Percentiles rank a stretch among this genome's conserved stretches.
Evolutionary conservation across 92 coral and sea anemone genomes (phyloP).

Genomic region (Porites rus): DNA sequence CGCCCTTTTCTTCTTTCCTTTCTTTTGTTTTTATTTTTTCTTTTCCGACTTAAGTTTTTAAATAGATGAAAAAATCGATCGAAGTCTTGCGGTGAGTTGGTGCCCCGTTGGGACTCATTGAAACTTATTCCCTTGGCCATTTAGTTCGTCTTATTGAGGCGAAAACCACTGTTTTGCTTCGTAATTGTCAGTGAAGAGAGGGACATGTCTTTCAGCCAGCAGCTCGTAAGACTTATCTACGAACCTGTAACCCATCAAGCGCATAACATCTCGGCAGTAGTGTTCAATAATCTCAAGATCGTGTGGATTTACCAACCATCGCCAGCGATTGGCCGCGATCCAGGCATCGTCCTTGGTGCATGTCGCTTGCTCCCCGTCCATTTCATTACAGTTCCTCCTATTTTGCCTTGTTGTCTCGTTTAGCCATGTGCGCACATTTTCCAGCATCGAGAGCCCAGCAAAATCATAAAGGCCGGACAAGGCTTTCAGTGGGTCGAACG

Average conservation of each 20-base stretch:
- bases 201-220: constrained; percentile 3
- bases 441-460: constrained; percentile 41
- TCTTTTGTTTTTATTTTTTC: no score
- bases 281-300: constrained; percentile 40
- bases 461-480: constrained; percentile 40
- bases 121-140: neutral
- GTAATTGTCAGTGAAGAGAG: constrained; percentile 22
- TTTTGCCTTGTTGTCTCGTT: constrained; percentile 41
- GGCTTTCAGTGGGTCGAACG: constrained; percentile 35
- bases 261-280: constrained; percentile 47
- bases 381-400: constrained; percentile 4
- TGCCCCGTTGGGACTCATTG: neutral
- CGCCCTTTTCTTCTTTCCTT: no score
- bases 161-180: constrained; percentile 28
- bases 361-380: constrained; percentile 31
- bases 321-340: constrained; percentile 61
- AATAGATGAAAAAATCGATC: no score
- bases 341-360: constrained; percentile 55
- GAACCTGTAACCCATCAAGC: constrained; percentile 36
- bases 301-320: constrained; percentile 40
- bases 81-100: neutral
- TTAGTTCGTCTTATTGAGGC: neutral
- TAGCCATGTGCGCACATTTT: constrained; percentile 42
- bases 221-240: constrained; percentile 34
- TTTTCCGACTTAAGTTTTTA: no score